Evolutionary conservation across 2,113 vertebrate genomes (phyloP), one percentile per base, ranked within the genome.

Genomic region (Egretta garzetta): DNA sequence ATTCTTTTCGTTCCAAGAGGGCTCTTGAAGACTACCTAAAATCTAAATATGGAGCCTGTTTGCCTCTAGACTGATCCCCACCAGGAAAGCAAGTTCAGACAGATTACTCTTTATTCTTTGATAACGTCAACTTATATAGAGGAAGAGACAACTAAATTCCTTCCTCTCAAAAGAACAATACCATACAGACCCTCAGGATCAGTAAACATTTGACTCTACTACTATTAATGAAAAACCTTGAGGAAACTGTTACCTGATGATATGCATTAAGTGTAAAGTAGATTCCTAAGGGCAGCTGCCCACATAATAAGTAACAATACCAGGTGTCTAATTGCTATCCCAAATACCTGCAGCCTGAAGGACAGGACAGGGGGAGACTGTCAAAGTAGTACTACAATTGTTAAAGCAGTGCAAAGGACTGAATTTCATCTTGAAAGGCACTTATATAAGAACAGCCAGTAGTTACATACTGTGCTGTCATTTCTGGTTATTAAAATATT

Each of bases 371-470:
- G 4, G 2, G 6, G 10, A 30, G 5, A 15, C 6, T 32, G 6
- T 68, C 24, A 32, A 64, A 77, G 15, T 19, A 62, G 18, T 20
- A 30, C 22, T 60, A 52, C 13, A 45, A 35, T 13, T 32, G 27
- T 17, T 82, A 43, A 56, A 59, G 55, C 8, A 43, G 14, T 13
- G 24, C 3, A 23, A 88, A 66, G 17, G 2, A 53, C 41, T 53
- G 6, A 32, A 66, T 59, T 86, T 62, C 63, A 89, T 45, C 14
- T 70, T 70, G 30, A 53, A 84, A 80, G 0, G 6, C 33, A 73
- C 10, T 43, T 14, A 24, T 0, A 0, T 14, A 73, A 60, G 19
- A 60, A 47, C 6, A 89, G 49, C 2, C 21, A 53, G 12, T 17
- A 45, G 20, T 56, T 30, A 70, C 49, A 70, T 20, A 24, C 33